Percentiles rank a stretch among this genome's conserved stretches.
Evolutionary conservation across 2,797 vertebrate genomes (phyloP).

Genomic region (Diceros bicornis): DNA sequence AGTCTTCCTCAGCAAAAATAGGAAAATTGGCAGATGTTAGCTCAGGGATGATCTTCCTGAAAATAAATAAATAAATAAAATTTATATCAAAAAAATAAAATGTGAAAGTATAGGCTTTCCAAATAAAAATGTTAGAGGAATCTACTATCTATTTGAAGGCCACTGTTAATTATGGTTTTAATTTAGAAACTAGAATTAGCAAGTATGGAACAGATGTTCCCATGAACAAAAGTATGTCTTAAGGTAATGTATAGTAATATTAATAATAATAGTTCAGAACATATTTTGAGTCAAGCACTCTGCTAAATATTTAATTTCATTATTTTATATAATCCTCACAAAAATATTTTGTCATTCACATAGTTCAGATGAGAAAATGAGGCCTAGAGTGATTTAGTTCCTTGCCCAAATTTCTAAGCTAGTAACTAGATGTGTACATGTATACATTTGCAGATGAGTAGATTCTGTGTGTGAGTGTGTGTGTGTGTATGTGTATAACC

Average conservation of each 20-base stretch:
- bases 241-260: conserved; percentile 10
- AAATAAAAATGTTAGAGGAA: background rate
- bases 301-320: background rate
- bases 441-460: background rate
- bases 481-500: background rate
- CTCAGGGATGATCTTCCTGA: too few species aligned
- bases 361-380: background rate
- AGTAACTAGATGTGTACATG: background rate
- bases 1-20: too few species aligned
- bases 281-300: background rate
- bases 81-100: background rate
- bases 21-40: too few species aligned
- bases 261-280: background rate
- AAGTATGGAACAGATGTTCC: background rate
- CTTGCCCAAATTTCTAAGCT: background rate
- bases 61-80: too few species aligned
- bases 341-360: background rate
- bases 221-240: background rate
- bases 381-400: background rate
- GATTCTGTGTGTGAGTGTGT: background rate
- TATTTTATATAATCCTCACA: background rate
- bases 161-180: background rate
- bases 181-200: background rate
- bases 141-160: background rate
- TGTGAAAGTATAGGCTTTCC: background rate